Percentiles rank a stretch among this genome's conserved stretches.
Conservation (phyloP, 2,888 invertebrate species). For the Cheilosia impressa region DNA sequence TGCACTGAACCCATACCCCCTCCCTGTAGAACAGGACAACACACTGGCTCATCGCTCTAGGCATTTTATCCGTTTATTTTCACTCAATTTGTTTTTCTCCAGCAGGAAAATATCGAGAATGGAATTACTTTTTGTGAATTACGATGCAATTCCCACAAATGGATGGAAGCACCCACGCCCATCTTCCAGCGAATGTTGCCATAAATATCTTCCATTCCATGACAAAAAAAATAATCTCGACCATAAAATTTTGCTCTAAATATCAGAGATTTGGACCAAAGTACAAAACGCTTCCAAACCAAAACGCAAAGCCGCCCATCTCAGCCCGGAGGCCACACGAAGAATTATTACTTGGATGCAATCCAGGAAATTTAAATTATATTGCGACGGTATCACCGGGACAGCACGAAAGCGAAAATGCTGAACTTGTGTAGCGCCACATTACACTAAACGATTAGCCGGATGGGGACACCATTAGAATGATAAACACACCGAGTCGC, state of each 20-base stretch:
- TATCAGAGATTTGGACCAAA: constrained; percentile 69
- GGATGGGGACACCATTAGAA: constrained; percentile 42
- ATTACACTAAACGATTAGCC: constrained; percentile 59
- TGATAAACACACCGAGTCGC: constrained; percentile 63
- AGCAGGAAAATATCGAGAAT: constrained; percentile 56
- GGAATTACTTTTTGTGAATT: constrained; percentile 72
- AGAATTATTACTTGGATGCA: constrained; percentile 75
- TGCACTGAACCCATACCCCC: constrained; percentile 3
- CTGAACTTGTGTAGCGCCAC: constrained; percentile 53
- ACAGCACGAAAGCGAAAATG: constrained; percentile 18
- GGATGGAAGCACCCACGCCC: constrained; percentile 42
- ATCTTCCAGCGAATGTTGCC: constrained; percentile 55
- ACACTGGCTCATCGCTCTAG: constrained; percentile 32
- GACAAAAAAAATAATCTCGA: constrained; percentile 66
- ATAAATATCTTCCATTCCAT: constrained; percentile 62
- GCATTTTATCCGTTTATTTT: constrained; percentile 52
- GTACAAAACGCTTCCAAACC: constrained; percentile 35
- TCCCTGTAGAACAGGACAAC: not conserved
- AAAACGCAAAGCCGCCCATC: not conserved
- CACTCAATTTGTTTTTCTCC: constrained; percentile 69
- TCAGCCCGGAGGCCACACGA: constrained; percentile 58
- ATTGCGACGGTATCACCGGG: constrained; percentile 60
- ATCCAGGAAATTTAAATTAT: constrained; percentile 75
- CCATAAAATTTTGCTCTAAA: constrained; percentile 73
- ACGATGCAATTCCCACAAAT: constrained; percentile 63